These are phyloP conservation scores for Unio pictorum DNA, from an alignment of 2,888 invertebrate genomes.

Conservation along the genomic window DNA sequence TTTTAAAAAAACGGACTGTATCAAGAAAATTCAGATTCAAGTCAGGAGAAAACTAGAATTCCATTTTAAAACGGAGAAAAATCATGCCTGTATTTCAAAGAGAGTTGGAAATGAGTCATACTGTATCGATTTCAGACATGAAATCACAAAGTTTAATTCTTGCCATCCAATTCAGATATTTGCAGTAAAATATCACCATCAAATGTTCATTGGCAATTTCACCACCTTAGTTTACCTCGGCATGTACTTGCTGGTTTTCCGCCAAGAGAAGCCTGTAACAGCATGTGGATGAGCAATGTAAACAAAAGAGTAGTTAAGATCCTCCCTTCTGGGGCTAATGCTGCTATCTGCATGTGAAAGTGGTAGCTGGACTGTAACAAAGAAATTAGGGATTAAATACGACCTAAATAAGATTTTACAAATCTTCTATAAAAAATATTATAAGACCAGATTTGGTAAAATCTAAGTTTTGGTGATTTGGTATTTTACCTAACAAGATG, in stretches of 20 bases:
- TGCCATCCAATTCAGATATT: background rate
- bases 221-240: slow-evolving; percentile 82
- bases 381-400: background rate
- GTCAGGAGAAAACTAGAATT: too few relatives aligned
- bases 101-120: background rate
- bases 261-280: slow-evolving; percentile 97
- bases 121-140: background rate
- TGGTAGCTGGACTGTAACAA: slow-evolving; percentile 45
- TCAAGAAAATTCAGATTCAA: too few relatives aligned
- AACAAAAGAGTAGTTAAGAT: slow-evolving; percentile 86
- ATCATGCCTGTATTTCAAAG: too few relatives aligned
- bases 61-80: too few relatives aligned
- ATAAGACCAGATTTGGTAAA: too few relatives aligned
- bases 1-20: too few relatives aligned
- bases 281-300: slow-evolving; percentile 89
- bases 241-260: slow-evolving; percentile 99
- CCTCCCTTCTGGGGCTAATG: slow-evolving; percentile 72
- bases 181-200: too few relatives aligned
- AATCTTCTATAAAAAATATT: too few relatives aligned
- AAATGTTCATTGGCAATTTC: background rate
- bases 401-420: too few relatives aligned
- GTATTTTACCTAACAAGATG: background rate
- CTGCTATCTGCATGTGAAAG: slow-evolving; percentile 59
- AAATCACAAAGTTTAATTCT: background rate
- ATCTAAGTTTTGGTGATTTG: too few relatives aligned